A percentile compares a stretch with the other conserved stretches of the same genome.
phyloP scores from a whole-genome alignment of 2,113 vertebrate species.

The Gasterosteus aculeatus region DNA sequence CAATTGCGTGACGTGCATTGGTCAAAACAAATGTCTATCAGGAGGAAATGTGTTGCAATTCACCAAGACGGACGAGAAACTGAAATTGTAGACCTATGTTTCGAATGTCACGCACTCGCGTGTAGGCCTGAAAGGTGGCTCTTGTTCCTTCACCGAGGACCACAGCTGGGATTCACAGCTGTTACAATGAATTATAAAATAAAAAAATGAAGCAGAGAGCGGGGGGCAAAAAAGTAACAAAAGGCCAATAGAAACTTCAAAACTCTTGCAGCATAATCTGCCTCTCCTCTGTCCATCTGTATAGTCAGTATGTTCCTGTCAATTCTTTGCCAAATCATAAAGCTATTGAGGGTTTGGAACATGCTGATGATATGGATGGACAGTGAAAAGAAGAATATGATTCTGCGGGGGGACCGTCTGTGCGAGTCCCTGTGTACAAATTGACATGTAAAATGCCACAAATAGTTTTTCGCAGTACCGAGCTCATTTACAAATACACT shows the following conservation, averaged over 20 bases:
- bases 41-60: not conserved
- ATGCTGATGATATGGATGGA: not conserved
- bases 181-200: not conserved
- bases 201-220: not conserved
- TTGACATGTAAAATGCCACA: not conserved
- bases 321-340: slow-evolving; percentile 7
- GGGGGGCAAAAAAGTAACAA: not conserved
- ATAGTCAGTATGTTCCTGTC: slow-evolving; percentile 25
- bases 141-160: slow-evolving; percentile 1
- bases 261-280: slow-evolving; percentile 8
- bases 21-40: not conserved
- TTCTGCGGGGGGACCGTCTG: not conserved
- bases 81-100: not conserved
- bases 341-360: not conserved
- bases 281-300: slow-evolving; percentile 38
- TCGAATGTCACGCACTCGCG: not conserved
- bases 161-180: slow-evolving; percentile 30
- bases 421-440: not conserved
- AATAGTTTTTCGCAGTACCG: not conserved
- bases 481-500: not conserved
- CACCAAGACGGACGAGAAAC: not conserved
- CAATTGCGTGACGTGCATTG: not conserved
- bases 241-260: slow-evolving; percentile 18
- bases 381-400: not conserved
- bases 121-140: not conserved